Base-by-base conservation (phyloP, 1,140 invertebrate species). In the Cherax quadricarinatus region DNA sequence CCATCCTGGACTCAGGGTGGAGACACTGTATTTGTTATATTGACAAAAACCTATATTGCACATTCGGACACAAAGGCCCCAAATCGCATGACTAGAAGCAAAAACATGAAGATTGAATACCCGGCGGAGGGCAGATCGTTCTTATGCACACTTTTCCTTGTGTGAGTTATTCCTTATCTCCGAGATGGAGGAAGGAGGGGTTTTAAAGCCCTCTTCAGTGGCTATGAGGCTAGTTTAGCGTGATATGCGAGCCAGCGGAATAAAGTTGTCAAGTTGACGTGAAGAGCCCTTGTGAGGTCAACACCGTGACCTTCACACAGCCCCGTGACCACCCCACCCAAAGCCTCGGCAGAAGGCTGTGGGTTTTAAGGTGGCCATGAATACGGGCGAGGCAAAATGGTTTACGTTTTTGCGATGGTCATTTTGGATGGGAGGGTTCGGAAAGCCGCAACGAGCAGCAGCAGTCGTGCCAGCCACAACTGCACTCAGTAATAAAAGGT, bases 1-100 rank as follows among this genome's bases (percentile, higher is more conserved):
- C 87, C 87, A 81, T 78, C 87, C 87, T 78, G 48, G 14, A n/a
- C 78, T 88, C 87, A 88, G 78, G 87, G 87, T 24, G 66, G 66
- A 70, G 66, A 70, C 21, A 70, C 66, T 70, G 5, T 21, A 18
- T 21, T 70, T 70, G 14, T n/a, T 18, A 18, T 18, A 70, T 70
- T 21, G 14, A 70, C 66, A 70, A 57, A 70, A 70, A 18, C 18
- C 66, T 70, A 16, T 21, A 21, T 70, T 70, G 66, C 14, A n/a
- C 66, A 70, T n/a, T n/a, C 66, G 66, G 16, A 18, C 53, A 57
- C 53, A 1, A 9, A 14, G 53, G 53, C 53, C 30, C 53, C 14
- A 14, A 57, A 57, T 57, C 53, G 53, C 14, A 9, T 57, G 9
- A 14, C 14, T 3, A 57, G 53, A 14, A 9, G 53, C 14, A 9